A percentile compares a stretch with the other conserved stretches of the same genome.
Evolutionary conservation across 2,888 invertebrate genomes (phyloP).

Genomic region (Stenichneumon culpator): DNA sequence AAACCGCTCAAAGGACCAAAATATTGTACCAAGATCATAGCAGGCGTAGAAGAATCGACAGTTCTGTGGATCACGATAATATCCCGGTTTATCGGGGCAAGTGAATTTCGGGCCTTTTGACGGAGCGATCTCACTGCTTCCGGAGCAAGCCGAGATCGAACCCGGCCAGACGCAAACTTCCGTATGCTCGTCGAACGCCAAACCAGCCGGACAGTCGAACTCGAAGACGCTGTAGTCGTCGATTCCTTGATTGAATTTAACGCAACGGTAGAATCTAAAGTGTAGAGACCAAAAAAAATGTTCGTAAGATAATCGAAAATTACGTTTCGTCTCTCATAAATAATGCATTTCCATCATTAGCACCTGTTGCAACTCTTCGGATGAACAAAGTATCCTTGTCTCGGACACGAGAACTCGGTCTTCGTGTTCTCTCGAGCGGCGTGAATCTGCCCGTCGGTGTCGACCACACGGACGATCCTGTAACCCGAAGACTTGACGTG

Average conservation of each 20-base stretch:
- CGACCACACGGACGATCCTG: conserved; percentile 91
- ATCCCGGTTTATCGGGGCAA: conserved; percentile 90
- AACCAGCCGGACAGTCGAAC: conserved; percentile 92
- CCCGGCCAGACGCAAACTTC: conserved; percentile 94
- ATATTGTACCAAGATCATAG: conserved; percentile 88
- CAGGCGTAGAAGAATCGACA: conserved; percentile 95
- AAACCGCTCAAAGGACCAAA: not conserved
- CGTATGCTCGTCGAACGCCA: conserved; percentile 91
- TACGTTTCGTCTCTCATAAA: not conserved
- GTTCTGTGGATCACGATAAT: conserved; percentile 93
- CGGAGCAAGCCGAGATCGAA: conserved; percentile 90
- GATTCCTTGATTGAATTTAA: conserved; percentile 91
- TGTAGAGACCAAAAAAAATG: conserved; percentile 18
- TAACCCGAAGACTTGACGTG: conserved; percentile 90
- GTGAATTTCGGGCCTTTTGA: conserved; percentile 89
- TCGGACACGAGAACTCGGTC: conserved; percentile 91
- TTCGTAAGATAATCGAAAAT: conserved; percentile 43
- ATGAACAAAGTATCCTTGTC: conserved; percentile 93
- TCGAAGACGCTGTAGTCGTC: conserved; percentile 93
- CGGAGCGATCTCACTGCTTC: conserved; percentile 92
- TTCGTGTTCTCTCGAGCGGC: conserved; percentile 90
- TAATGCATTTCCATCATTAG: conserved; percentile 29
- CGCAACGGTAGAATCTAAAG: conserved; percentile 91
- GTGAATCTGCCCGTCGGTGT: conserved; percentile 91
- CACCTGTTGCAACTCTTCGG: conserved; percentile 90